Conservation (phyloP, 2,113 vertebrate genomes). For the Synodontis membranacea region DNA sequence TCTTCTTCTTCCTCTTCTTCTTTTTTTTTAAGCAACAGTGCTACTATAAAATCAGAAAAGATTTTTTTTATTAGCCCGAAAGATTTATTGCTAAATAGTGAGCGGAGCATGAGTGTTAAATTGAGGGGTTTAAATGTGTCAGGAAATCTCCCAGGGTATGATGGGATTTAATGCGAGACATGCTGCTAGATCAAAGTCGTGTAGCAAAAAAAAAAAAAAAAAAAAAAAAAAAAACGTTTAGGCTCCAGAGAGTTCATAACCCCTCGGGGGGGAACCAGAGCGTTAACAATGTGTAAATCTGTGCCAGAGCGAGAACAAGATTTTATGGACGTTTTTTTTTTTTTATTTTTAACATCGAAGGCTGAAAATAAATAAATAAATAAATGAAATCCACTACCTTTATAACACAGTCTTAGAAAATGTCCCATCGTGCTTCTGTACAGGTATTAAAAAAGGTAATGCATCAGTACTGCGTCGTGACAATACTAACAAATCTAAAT, state of each 20-base stretch:
- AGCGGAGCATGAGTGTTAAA: neutral
- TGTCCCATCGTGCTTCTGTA: neutral
- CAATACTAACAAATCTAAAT: too few relatives aligned
- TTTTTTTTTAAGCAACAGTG: neutral
- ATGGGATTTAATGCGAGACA: conserved; percentile 63
- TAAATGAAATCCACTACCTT: neutral
- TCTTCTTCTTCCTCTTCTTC: too few relatives aligned
- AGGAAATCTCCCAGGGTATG: conserved; percentile 29
- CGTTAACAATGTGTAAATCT: conserved; percentile 65
- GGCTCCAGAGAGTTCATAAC: conserved; percentile 49
- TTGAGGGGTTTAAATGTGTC: conserved; percentile 7
- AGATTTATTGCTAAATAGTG: neutral
- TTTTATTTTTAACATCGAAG: neutral
- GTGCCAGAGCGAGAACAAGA: conserved; percentile 44
- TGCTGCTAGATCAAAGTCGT: conserved; percentile 64
- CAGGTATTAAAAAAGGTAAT: neutral
- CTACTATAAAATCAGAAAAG: neutral
- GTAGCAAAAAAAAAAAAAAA: conserved; percentile 44
- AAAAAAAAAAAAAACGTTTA: conserved; percentile 51
- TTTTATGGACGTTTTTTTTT: neutral
- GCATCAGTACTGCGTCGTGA: neutral
- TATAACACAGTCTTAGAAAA: neutral
- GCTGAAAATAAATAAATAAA: neutral
- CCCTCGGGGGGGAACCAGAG: conserved; percentile 47
- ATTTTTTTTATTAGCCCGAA: neutral